Base-by-base conservation (phyloP, 2,888 invertebrate genomes). In the Iselma pallidipennis region DNA sequence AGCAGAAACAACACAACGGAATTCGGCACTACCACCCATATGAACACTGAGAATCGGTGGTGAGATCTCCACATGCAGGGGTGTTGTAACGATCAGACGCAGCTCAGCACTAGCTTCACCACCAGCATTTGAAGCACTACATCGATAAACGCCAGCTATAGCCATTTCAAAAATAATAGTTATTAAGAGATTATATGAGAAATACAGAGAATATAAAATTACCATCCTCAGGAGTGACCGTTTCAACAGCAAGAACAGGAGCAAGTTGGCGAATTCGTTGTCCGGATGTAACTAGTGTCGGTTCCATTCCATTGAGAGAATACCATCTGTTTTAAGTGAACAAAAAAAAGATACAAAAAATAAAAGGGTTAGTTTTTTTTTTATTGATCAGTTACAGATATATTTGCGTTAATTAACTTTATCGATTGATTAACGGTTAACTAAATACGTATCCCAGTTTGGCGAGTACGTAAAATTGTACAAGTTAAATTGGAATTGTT, bases 1-100 rank as follows among this genome's bases (percentile, higher is more conserved):
- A 48, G 85, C 83, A 10, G 86, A 84, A 31, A 87, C 85, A 31
- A 85, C 75, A 76, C 90, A 90, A 50, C 69, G 63, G 80, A 92
- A 91, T 75, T 89, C 88, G 0, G 91, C 92, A 62, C 87, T 87
- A 52, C 89, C 89, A 4, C 89, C 91, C 80, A 91, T 88, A 78
- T 91, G 90, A 29, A 91, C 89, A 69, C 89, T 89, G 51, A 89
- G 80, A 62, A 88, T 80, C 37, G 86, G 85, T 25, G 89, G 90
- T 25, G 85, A 85, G 68, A 90, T 86, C 80, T 89, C 88, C 49
- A 89, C 88, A 78, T 88, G 87, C 23, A 91, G 82, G 52, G 89
- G 87, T 19, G 88, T 87, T 66, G 88, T 85, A 23, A 91, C 89
- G 12, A 86, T 82, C 14, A 91, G 82, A 71, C 87, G 84, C 57